phyloP scores from a whole-genome alignment of 1,140 invertebrate species.

The Pachypeltis micranthus region DNA sequence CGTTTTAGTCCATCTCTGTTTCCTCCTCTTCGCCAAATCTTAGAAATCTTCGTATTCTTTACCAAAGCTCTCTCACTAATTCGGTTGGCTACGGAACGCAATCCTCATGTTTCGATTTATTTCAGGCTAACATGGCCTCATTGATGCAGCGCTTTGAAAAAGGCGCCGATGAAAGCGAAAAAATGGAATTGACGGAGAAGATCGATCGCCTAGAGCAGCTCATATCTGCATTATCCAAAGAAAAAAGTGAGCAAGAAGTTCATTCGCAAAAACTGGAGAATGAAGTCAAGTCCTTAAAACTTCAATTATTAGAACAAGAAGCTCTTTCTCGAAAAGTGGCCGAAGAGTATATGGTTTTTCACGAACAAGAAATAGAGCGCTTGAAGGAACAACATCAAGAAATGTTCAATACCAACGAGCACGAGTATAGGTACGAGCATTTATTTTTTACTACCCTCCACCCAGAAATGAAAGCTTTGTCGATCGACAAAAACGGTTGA shows the following conservation, averaged over 20 bases:
- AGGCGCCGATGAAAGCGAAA: slow-evolving; percentile 6
- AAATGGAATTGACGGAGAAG: slow-evolving; percentile 9
- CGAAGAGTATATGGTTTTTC: slow-evolving; percentile 18
- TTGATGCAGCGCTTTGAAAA: background rate
- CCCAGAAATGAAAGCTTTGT: no score
- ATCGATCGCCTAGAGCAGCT: background rate
- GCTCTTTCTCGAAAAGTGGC: background rate
- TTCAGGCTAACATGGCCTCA: background rate
- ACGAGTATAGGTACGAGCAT: slow-evolving; percentile 13
- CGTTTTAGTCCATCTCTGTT: no score
- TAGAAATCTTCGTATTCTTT: no score
- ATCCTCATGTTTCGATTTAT: no score
- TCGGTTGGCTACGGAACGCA: no score
- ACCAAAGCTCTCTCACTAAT: no score
- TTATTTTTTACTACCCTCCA: background rate
- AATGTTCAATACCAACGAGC: slow-evolving; percentile 10
- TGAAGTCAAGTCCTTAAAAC: slow-evolving; percentile 11
- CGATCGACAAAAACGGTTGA: no score
- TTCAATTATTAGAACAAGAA: slow-evolving; percentile 9
- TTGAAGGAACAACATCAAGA: slow-evolving; percentile 14
- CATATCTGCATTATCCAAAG: slow-evolving; percentile 1
- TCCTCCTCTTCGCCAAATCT: no score
- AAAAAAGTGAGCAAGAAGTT: background rate
- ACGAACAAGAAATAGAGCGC: slow-evolving; percentile 13
- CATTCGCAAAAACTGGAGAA: slow-evolving; percentile 9